phyloP scores from a whole-genome alignment of 2,888 invertebrate genomes.

The Troides aeacus region DNA sequence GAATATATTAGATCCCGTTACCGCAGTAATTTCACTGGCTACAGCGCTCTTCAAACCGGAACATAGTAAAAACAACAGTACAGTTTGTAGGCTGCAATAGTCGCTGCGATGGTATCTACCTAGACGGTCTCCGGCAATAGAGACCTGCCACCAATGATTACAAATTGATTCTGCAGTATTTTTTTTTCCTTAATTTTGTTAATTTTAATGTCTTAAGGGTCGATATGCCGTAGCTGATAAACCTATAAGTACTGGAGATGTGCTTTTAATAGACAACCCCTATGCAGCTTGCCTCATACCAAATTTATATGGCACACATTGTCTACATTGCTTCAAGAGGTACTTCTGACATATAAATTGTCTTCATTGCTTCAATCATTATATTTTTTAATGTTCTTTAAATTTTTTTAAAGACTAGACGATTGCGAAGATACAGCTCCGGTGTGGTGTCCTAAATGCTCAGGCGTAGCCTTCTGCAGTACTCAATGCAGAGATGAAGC shows the following conservation, averaged over 20 bases:
- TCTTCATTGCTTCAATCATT: conserved; percentile 1
- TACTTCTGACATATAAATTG: conserved; percentile 43
- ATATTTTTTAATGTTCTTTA: neutral
- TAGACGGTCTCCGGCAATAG: no score
- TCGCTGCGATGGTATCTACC: no score
- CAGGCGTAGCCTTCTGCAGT: conserved; percentile 88
- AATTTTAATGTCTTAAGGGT: conserved; percentile 66
- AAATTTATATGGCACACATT: conserved; percentile 88
- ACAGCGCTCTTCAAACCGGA: no score
- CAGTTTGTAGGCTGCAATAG: no score
- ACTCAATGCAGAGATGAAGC: conserved; percentile 83
- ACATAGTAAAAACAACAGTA: no score
- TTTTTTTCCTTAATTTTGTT: neutral
- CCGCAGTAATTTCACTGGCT: no score
- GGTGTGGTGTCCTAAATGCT: conserved; percentile 86
- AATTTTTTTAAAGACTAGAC: conserved; percentile 46
- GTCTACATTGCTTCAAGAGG: conserved; percentile 89
- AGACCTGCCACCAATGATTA: no score
- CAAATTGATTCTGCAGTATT: neutral
- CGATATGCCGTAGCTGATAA: conserved; percentile 84
- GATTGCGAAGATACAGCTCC: conserved; percentile 74
- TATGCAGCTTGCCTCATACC: conserved; percentile 87
- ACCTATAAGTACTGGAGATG: conserved; percentile 84
- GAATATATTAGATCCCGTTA: no score
- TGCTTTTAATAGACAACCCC: conserved; percentile 85